Percentiles rank a stretch among this genome's conserved stretches.
These are phyloP conservation scores for Crypturellus tataupa DNA, from an alignment of 2,797 vertebrate genomes.

Conservation along the genomic window DNA sequence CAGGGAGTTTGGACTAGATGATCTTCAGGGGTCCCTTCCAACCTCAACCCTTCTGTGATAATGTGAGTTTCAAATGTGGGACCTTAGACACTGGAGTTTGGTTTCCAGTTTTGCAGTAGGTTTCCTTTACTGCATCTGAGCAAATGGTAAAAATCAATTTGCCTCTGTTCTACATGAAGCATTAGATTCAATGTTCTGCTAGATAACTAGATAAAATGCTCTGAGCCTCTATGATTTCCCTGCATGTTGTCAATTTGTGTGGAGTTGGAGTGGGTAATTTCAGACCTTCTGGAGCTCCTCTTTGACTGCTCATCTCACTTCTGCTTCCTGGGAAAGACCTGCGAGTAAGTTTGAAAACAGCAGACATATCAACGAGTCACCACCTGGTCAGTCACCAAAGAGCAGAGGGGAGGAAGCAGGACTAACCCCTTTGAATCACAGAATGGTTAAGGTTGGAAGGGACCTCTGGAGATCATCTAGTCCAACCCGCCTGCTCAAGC, in stretches of 20 bases:
- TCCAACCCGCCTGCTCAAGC: too few relatives aligned
- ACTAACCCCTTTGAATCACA: neutral
- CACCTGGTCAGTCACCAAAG: neutral
- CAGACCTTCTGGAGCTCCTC: neutral
- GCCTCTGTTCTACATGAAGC: neutral
- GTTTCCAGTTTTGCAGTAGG: neutral
- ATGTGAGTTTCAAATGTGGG: neutral
- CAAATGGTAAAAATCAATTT: neutral
- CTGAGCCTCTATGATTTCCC: neutral
- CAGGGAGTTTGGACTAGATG: neutral
- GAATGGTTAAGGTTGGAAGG: too few relatives aligned
- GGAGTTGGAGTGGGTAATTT: neutral
- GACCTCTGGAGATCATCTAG: too few relatives aligned
- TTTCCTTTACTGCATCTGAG: neutral
- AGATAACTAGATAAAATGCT: neutral
- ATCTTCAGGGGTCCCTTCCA: neutral
- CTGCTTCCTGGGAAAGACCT: neutral
- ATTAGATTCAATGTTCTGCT: neutral
- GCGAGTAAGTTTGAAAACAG: neutral
- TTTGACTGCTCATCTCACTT: neutral
- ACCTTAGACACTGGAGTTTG: fast-evolving
- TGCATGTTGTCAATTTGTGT: neutral
- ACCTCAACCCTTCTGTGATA: neutral
- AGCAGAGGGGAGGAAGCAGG: neutral
- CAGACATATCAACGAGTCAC: conserved; percentile 8